Evolutionary conservation across 2,888 invertebrate species (phyloP), one percentile per base, ranked within the genome.

Genomic region (Lepidocyrtinus sp.): DNA sequence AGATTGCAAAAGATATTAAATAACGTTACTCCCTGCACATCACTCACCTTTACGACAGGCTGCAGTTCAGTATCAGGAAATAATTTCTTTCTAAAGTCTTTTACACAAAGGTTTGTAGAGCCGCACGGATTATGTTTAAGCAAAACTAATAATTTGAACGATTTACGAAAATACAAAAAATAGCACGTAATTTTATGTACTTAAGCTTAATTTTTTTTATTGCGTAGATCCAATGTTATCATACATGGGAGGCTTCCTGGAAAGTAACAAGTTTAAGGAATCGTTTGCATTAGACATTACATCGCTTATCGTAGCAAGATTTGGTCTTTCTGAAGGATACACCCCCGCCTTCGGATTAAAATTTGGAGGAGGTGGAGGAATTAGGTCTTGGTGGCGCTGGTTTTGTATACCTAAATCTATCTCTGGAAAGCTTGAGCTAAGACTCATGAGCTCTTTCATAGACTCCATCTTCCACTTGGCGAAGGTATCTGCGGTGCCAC

Each of bases 391-490:
- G n/a, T n/a, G n/a, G n/a, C n/a, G n/a, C n/a, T n/a, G n/a, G n/a
- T n/a, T n/a, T n/a, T n/a, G n/a, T n/a, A n/a, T n/a, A n/a, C n/a
- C n/a, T n/a, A n/a, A n/a, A 46, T n/a, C 61, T 17, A 59, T 17
- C 25, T 61, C 62, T 1, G 72, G 67, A 7, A 72, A 67, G 7
- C 68, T 61, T 22, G 21, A 19, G 17, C 50, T 50, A 19, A 78
- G 19, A 61, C 45, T 59, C 71, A 77, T 77, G 15, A 71, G 78
- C 22, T 78, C 78, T 12, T 67, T 61, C n/a, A 72, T 27, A 0
- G 78, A 78, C n/a, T 78, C 78, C n/a, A 67, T 67, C 17, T 78
- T 72, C 78, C 78, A 78, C 25, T 72, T 72, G 24, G 71, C 19
- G 2, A 50, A 61, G 3, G 78, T 72, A 46, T 78, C 78, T 19